Conservation (phyloP, 2,888 invertebrate genomes). For the Galeopsomyia nigrocyanea region DNA sequence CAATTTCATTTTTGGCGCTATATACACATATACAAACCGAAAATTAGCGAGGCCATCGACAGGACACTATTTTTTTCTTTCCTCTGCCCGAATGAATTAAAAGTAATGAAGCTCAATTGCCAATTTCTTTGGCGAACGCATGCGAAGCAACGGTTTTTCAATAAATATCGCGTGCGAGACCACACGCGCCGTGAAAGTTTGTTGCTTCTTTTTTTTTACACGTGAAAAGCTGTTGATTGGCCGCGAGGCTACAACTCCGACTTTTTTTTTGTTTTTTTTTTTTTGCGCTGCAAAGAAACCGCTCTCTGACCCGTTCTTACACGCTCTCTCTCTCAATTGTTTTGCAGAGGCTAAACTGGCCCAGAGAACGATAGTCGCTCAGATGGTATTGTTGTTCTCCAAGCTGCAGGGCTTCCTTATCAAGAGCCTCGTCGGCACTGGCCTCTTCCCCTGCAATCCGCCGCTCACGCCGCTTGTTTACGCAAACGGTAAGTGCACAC, state of each 20-base stretch:
- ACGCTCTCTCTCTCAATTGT: constrained; percentile 42
- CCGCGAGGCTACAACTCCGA: too few relatives aligned
- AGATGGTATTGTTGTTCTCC: constrained; percentile 77
- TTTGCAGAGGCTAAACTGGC: constrained; percentile 61
- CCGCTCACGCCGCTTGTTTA: constrained; percentile 77
- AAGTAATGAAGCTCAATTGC: constrained; percentile 21
- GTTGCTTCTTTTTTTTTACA: too few relatives aligned
- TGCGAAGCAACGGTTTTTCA: constrained; percentile 13
- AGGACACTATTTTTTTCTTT: neutral
- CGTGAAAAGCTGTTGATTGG: too few relatives aligned
- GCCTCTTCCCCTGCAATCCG: constrained; percentile 75
- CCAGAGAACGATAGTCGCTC: constrained; percentile 71
- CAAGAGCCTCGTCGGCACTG: constrained; percentile 72
- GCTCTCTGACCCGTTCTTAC: constrained; percentile 43
- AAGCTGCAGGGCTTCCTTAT: constrained; percentile 77
- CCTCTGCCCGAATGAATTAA: constrained; percentile 9
- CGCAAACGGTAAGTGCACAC: constrained; percentile 73
- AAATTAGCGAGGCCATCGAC: constrained; percentile 20
- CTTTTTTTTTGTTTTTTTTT: too few relatives aligned
- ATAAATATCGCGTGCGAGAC: constrained; percentile 31
- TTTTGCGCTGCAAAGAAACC: constrained; percentile 17
- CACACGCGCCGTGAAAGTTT: constrained; percentile 41
- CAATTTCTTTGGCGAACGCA: constrained; percentile 1
- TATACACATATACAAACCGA: too few relatives aligned
- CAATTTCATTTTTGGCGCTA: constrained; percentile 28